Base-by-base conservation (phyloP, 2,113 vertebrate genomes). In the Ascaphus truei region DNA sequence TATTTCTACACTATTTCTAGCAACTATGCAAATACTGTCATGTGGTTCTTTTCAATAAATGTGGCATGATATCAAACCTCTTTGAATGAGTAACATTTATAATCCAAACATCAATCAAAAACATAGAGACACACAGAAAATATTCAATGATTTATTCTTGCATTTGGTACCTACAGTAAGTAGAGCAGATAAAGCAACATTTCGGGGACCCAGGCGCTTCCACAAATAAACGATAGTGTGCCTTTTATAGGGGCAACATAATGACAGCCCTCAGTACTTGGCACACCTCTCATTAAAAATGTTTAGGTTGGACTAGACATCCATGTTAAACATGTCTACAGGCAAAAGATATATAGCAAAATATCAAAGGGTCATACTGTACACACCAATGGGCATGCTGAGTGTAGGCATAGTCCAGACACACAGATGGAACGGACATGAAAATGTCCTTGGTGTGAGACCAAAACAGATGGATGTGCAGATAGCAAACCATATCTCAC, bases 401-500 rank as follows among this genome's bases (percentile, higher is more conserved):
- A 61, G 43, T 59, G 41, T 34, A 57, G 18, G 26, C 31, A 51
- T 29, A 22, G 33, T 61, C 52, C 67, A 61, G 67, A 71, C 33
- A 23, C 59, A 71, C 67, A 71, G 67, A 71, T 71, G 57, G 67
- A 71, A 56, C 33, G 20, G 67, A 59, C 31, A 61, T 30, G 45
- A 30, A 69, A 27, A 41, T 51, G 47, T 71, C 45, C 57, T 57
- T 30, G 34, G 34, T 37, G 66, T 69, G 33, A 58, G 27, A 59
- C 31, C 55, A 60, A 51, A 60, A 43, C 66, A 69, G 66, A 69
- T 69, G 66, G 66, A 69, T 2, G 30, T 23, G 60, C 55, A 68
- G 53, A 36, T 51, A 67, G 51, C 22, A 56, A 56, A 56, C 26
- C 45, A 27, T 33, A 67, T 43, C 65, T 47, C 22, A 22, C 64